phyloP scores from a whole-genome alignment of 2,888 invertebrate genomes.

The Meteorus colon region DNA sequence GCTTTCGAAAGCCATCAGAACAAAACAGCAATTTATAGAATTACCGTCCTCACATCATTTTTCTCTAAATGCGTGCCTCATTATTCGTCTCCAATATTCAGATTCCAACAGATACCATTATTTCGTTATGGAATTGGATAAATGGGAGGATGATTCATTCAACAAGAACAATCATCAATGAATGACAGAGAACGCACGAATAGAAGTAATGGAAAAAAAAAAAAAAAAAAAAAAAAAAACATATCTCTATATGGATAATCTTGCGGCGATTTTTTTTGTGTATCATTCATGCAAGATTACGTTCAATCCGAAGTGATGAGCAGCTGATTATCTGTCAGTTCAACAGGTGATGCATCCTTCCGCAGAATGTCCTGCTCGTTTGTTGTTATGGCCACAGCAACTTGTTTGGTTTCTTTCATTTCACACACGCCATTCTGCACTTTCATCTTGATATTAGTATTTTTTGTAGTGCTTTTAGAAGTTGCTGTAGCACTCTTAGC shows the following conservation, averaged over 20 bases:
- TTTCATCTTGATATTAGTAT: slow-evolving; percentile 46
- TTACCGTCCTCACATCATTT: background rate
- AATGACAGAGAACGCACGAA: background rate
- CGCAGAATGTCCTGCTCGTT: slow-evolving; percentile 71
- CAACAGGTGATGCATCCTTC: slow-evolving; percentile 75
- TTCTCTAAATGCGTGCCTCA: background rate
- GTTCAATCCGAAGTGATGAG: slow-evolving; percentile 67
- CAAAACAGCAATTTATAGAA: slow-evolving; percentile 6
- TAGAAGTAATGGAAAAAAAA: background rate
- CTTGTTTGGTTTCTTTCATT: slow-evolving; percentile 50
- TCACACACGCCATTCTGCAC: slow-evolving; percentile 65
- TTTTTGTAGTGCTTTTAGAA: slow-evolving; percentile 46
- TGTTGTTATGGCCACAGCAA: slow-evolving; percentile 61
- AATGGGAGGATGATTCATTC: background rate
- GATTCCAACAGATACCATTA: background rate
- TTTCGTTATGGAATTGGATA: background rate
- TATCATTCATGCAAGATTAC: background rate
- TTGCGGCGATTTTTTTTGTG: background rate
- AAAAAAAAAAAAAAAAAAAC: no score
- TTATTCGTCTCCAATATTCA: background rate
- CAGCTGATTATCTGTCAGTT: slow-evolving; percentile 68
- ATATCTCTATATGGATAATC: background rate
- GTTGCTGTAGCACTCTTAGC: slow-evolving; percentile 51
- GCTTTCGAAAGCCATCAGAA: slow-evolving; percentile 45
- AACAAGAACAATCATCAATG: slow-evolving; percentile 5